These are phyloP conservation scores for Nasonovia ribisnigri DNA, from an alignment of 2,888 invertebrate genomes.

Conservation along the genomic window DNA sequence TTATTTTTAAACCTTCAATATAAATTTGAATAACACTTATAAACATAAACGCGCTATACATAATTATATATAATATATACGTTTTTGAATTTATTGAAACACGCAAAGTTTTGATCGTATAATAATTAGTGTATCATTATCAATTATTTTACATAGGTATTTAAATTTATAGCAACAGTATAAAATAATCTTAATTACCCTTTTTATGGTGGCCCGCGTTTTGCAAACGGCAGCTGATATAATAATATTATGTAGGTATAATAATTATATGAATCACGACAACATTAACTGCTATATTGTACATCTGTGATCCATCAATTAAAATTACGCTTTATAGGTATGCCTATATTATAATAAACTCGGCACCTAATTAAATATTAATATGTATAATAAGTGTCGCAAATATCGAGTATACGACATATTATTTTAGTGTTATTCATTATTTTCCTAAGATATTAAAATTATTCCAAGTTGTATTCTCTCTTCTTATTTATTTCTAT, in stretches of 20 bases:
- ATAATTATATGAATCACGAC: neutral
- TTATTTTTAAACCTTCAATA: too few species aligned
- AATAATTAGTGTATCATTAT: neutral
- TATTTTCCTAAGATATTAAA: neutral
- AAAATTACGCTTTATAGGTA: neutral
- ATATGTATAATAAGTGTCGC: neutral
- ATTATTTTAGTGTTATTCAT: neutral
- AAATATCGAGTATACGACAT: neutral
- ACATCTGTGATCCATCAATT: neutral
- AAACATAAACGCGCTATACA: neutral
- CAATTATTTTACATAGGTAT: neutral
- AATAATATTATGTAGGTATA: neutral
- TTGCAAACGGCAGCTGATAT: neutral
- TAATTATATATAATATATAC: too few species aligned
- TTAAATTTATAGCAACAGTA: neutral
- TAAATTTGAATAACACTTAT: neutral
- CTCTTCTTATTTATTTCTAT: neutral
- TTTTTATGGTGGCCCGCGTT: neutral
- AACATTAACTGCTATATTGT: neutral
- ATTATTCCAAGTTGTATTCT: neutral
- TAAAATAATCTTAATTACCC: neutral
- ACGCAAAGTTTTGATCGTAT: neutral
- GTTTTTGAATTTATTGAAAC: neutral
- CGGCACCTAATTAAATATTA: neutral
- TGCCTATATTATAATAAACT: neutral